phyloP scores from a whole-genome alignment of 1,140 invertebrate genomes.

The Aphidius gifuensis region DNA sequence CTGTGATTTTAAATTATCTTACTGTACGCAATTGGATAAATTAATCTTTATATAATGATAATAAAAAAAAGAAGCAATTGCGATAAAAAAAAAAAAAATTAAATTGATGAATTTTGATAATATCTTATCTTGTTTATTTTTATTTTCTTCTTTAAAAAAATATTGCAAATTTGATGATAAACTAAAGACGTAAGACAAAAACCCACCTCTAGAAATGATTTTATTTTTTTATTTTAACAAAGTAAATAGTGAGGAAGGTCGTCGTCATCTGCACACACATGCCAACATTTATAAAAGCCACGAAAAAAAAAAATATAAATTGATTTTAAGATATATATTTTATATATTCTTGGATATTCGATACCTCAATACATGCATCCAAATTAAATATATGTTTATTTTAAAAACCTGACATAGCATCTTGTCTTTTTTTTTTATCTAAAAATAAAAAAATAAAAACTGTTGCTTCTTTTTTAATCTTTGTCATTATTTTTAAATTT shows the following conservation, averaged over 20 bases:
- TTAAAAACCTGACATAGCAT: too few relatives aligned
- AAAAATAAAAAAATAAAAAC: too few relatives aligned
- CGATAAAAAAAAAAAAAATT: neutral
- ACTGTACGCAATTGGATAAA: too few relatives aligned
- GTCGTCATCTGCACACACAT: neutral
- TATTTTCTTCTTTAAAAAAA: neutral
- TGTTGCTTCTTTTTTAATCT: too few relatives aligned
- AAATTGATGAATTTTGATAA: constrained; percentile 2
- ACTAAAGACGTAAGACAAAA: too few relatives aligned
- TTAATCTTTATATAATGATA: too few relatives aligned
- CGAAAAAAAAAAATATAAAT: neutral
- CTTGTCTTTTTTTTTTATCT: too few relatives aligned
- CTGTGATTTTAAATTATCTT: too few relatives aligned
- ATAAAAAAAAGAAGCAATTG: too few relatives aligned
- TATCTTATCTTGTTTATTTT: constrained; percentile 2
- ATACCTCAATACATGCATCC: neutral
- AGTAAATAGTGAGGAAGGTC: constrained; percentile 22
- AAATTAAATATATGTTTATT: too few relatives aligned
- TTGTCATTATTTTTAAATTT: too few relatives aligned
- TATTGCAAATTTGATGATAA: neutral
- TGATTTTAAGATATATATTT: too few relatives aligned
- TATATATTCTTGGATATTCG: neutral
- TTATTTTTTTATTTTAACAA: constrained; percentile 10
- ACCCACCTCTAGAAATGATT: neutral
- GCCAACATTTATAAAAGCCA: neutral